Evolutionary conservation across 1,140 invertebrate genomes (phyloP), one percentile per base, ranked within the genome.

Genomic region (Cecropterus lyciades): DNA sequence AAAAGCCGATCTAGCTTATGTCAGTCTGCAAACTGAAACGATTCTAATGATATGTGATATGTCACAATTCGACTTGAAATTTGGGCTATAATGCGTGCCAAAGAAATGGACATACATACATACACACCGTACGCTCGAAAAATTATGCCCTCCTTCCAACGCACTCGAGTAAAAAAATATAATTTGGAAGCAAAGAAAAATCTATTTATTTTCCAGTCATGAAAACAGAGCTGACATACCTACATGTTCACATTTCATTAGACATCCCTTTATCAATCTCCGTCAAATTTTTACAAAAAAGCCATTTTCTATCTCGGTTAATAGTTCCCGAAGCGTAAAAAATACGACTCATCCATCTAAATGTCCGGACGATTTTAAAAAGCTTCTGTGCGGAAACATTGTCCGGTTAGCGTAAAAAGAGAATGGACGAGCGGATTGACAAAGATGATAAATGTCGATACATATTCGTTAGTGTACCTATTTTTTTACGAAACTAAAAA

Each of bases 271-370:
- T 37, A 40, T 55, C 51, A 55, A 55, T 55, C 30, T 15, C 15
- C 30, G 30, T 55, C 51, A 55, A 55, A 40, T 37, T 55, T n/a
- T 40, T 24, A 37, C 37, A 52, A 52, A 49, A 27, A 49, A 52
- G 14, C 51, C 10, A 55, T 55, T 55, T 55, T 55, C 51, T 40
- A 40, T 40, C 51, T 55, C 51, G 30, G 30, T 17, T 15, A 14
- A 40, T 30, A 37, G 30, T 55, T 17, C 3, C 51, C 51, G 27
- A 14, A 17, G 30, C 51, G 51, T 55, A 40, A 55, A 55, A 55
- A 55, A 37, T 40, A 40, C 9, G 27, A 14, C n/a, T 55, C 51
- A 40, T 55, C 30, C 51, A 55, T 55, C 51, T 55, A 40, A 17
- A 55, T 40, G 51, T 55, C 33, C 14, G 51, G 15, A 16, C 51